Base-by-base conservation (phyloP, 2,888 invertebrate genomes). In the Nephrocerus scutellatus region DNA sequence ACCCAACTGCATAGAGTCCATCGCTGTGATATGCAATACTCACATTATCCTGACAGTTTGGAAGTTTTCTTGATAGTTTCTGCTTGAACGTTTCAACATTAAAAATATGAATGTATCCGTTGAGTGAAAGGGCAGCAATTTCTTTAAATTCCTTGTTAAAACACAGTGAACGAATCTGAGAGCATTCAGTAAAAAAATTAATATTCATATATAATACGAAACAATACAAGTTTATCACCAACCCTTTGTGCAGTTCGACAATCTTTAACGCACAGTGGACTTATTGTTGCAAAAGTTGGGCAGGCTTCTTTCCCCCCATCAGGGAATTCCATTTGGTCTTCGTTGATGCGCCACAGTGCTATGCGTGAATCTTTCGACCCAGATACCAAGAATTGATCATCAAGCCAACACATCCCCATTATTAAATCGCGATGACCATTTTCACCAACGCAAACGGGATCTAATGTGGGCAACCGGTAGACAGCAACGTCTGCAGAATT, bases 51-150 rank as follows among this genome's bases (percentile, higher is more conserved):
- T 88, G 85, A 46, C 84, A 83, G 41, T 89, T 87, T 2, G 88
- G 89, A 57, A 95, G 72, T 66, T 89, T 89, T 38, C 86, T 72
- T 6, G 88, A 87, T 53, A 87, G 75, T 60, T 84, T 89, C 74
- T 92, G 91, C 44, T 80, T 79, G 68, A 93, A 92, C 9, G 81
- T 82, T 66, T 88, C 84, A 0, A 90, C 87, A 70, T 82, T 87
- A 80, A 92, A 93, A 53, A 93, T 82, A 70, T 95, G 93, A 61
- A 95, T 87, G 67, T 84, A 92, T 1, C 91, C 91, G 70, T 95
- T 95, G 8, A 93, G 72, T 0, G 92, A 91, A 3, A 95, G 72
- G 8, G 90, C 90, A 0, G 90, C 92, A 42, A 95, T 79, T 71
- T 93, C 92, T 52, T 84, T 80, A 66, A 84, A 84, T 13, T 79